phyloP scores from a whole-genome alignment of 2,888 invertebrate species.

The Homarus gammarus region DNA sequence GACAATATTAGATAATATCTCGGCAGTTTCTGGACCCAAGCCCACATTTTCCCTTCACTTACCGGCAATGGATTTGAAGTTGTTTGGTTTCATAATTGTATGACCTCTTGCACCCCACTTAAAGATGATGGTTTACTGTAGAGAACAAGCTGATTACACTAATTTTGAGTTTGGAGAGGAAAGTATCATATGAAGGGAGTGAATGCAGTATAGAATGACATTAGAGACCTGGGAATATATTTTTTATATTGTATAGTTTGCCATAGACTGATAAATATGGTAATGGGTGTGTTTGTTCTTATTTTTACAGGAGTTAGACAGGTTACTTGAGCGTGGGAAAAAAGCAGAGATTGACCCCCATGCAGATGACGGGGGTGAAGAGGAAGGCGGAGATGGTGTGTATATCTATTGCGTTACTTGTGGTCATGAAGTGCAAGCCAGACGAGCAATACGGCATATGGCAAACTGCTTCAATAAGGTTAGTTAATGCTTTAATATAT shows the following conservation, averaged over 20 bases:
- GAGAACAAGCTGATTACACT: not conserved
- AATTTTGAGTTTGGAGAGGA: not conserved
- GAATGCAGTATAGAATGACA: not conserved
- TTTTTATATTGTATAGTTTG: not conserved
- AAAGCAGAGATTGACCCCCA: slow-evolving; percentile 85
- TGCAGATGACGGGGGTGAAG: slow-evolving; percentile 83
- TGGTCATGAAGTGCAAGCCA: slow-evolving; percentile 95
- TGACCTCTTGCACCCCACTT: too few species aligned
- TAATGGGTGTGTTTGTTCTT: too few species aligned
- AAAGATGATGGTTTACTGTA: not conserved
- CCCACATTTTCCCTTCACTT: too few species aligned
- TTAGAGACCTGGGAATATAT: not conserved
- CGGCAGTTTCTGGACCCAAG: too few species aligned
- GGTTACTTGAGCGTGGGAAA: slow-evolving; percentile 88
- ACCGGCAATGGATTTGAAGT: too few species aligned
- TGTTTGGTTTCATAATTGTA: too few species aligned
- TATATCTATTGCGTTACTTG: slow-evolving; percentile 98
- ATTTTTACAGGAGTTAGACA: slow-evolving; percentile 77
- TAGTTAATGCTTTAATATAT: not conserved
- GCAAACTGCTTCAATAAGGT: slow-evolving; percentile 96
- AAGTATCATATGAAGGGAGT: not conserved
- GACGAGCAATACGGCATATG: slow-evolving; percentile 96
- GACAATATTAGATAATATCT: too few species aligned
- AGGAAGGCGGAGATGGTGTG: slow-evolving; percentile 83
- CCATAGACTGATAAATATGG: not conserved